Percentiles rank a stretch among this genome's conserved stretches.
Evolutionary conservation across 2,113 vertebrate species (phyloP).

Genomic region (Gila orcuttii): DNA sequence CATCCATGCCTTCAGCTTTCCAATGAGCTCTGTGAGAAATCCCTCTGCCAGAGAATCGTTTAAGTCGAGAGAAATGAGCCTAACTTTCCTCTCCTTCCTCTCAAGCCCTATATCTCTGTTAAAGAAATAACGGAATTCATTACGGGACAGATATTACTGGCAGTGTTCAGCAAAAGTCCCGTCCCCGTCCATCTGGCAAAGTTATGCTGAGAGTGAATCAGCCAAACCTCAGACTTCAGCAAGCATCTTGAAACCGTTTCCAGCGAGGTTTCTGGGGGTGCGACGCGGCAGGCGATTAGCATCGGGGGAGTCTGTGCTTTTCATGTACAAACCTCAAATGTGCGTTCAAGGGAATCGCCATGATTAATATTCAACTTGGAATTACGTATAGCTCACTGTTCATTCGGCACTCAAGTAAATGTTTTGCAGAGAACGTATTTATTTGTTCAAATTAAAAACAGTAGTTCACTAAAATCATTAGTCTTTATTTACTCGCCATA

Average conservation of each 20-base stretch:
- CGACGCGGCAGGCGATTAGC: neutral
- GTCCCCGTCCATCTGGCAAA: slow-evolving; percentile 49
- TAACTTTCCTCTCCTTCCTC: slow-evolving; percentile 27
- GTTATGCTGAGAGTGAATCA: slow-evolving; percentile 30
- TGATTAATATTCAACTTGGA: slow-evolving; percentile 10
- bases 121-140: slow-evolving; percentile 36
- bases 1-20: slow-evolving; percentile 46
- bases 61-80: slow-evolving; percentile 14
- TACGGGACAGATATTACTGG: slow-evolving; percentile 41
- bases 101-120: slow-evolving; percentile 41
- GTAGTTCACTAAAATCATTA: neutral
- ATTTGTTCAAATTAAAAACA: neutral
- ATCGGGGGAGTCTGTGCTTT: neutral
- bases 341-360: neutral
- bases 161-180: neutral
- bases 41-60: slow-evolving; percentile 17
- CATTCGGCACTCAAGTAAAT: neutral
- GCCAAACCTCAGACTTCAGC: slow-evolving; percentile 42
- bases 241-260: slow-evolving; percentile 39
- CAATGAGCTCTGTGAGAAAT: slow-evolving; percentile 30
- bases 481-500: neutral
- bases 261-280: slow-evolving; percentile 26
- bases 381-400: neutral
- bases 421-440: neutral
- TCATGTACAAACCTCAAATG: slow-evolving; percentile 29